phyloP scores from a whole-genome alignment of 2,797 vertebrate species.

The Lagocephalus sceleratus region DNA sequence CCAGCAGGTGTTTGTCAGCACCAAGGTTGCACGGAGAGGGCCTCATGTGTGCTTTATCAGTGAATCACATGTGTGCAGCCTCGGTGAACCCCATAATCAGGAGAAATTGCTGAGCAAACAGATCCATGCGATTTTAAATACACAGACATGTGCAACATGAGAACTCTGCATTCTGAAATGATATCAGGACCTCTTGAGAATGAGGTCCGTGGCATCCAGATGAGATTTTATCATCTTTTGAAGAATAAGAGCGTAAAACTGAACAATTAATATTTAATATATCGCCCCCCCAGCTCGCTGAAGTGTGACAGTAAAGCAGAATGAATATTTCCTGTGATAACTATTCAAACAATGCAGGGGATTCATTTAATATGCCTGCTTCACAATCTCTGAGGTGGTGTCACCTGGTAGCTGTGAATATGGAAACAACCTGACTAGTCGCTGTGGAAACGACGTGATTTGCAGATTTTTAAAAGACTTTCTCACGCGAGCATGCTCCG shows the following conservation, averaged over 20 bases:
- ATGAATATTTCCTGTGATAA: constrained; percentile 49
- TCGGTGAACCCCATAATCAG: constrained; percentile 72
- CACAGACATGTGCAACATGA: constrained; percentile 59
- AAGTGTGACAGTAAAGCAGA: constrained; percentile 44
- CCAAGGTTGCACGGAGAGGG: constrained; percentile 47
- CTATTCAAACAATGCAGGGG: constrained; percentile 45
- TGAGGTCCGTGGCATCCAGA: constrained; percentile 45
- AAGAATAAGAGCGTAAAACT: constrained; percentile 34
- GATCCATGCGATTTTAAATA: constrained; percentile 72
- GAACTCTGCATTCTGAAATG: constrained; percentile 61
- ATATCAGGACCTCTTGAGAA: constrained; percentile 43
- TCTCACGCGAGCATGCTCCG: constrained; percentile 4
- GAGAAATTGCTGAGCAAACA: constrained; percentile 67
- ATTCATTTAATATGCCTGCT: constrained; percentile 41
- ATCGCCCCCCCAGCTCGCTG: constrained; percentile 31
- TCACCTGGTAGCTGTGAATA: constrained; percentile 22
- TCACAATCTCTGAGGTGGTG: constrained; percentile 36
- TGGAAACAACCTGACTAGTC: constrained; percentile 14
- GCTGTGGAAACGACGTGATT: constrained; percentile 11
- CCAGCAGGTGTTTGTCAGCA: constrained; percentile 66
- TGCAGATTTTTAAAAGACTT: constrained; percentile 3
- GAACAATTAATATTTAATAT: constrained; percentile 61
- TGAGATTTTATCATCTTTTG: constrained; percentile 41
- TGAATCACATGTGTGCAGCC: constrained; percentile 70
- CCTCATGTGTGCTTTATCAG: constrained; percentile 62